Percentiles rank a stretch among this genome's conserved stretches.
phyloP scores from a whole-genome alignment of 2,888 invertebrate genomes.

The Notocelia uddmanniana region DNA sequence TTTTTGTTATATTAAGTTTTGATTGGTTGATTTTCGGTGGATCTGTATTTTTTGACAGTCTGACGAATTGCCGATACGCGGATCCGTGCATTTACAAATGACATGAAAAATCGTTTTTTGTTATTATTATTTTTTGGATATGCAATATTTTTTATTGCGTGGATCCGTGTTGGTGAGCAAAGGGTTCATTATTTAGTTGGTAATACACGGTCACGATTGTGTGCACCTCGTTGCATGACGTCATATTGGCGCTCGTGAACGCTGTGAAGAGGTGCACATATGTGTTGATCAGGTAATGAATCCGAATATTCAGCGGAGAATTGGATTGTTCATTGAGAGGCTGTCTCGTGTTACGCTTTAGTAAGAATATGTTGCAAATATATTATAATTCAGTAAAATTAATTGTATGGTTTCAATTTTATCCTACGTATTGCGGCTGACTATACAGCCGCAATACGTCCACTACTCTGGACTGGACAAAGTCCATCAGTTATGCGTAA shows the following conservation, averaged over 20 bases:
- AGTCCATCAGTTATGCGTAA: too few species aligned
- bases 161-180: not conserved
- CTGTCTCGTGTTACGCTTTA: slow-evolving; percentile 76
- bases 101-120: too few species aligned
- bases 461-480: too few species aligned
- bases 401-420: slow-evolving; percentile 56
- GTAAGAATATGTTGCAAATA: slow-evolving; percentile 77
- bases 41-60: slow-evolving; percentile 32
- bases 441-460: too few species aligned
- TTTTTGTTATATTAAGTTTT: slow-evolving; percentile 32
- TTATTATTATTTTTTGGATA: not conserved
- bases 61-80: not conserved
- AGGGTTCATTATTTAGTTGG: slow-evolving; percentile 12
- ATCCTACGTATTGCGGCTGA: not conserved
- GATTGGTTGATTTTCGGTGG: slow-evolving; percentile 24
- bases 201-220: not conserved
- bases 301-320: slow-evolving; percentile 40
- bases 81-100: not conserved
- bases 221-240: too few species aligned
- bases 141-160: not conserved
- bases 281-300: not conserved
- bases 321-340: slow-evolving; percentile 58
- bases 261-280: too few species aligned
- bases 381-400: slow-evolving; percentile 75
- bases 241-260: too few species aligned